phyloP scores from a whole-genome alignment of 30 jellyfish, hydroid and myxozoan species.

The Aurelia coerulea region DNA sequence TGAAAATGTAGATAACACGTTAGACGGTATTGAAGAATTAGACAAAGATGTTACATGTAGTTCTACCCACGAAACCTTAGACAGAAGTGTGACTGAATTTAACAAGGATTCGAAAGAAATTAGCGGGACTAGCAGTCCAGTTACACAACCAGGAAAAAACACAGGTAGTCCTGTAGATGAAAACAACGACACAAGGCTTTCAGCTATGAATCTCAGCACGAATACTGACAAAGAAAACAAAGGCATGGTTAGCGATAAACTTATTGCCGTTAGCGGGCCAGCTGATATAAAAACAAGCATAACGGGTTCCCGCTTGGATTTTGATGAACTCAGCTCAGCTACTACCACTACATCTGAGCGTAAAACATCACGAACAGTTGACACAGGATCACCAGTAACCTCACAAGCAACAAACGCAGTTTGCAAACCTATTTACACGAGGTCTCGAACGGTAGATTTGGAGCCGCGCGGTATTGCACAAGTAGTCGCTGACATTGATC shows the following conservation, averaged over 20 bases:
- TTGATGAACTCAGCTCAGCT: too few species aligned
- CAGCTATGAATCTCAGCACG: conserved; percentile 3
- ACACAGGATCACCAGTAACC: too few species aligned
- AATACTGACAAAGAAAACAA: background rate
- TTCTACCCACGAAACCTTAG: background rate
- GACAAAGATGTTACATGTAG: background rate
- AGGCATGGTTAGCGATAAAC: background rate
- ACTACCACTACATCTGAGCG: too few species aligned
- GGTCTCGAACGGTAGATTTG: conserved; percentile 55
- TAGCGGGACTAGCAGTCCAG: background rate
- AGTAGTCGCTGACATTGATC: conserved; percentile 69
- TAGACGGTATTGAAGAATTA: background rate
- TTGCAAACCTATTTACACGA: conserved; percentile 1
- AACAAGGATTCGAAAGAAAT: background rate
- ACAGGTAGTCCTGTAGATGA: background rate
- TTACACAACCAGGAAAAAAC: conserved; percentile 3
- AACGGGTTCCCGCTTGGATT: conserved; percentile 9
- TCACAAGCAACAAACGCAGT: too few species aligned
- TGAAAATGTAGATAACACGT: background rate
- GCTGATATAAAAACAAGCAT: conserved; percentile 41
- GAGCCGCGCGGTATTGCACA: conserved; percentile 75
- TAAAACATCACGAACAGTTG: background rate
- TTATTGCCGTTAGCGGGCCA: background rate
- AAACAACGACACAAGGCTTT: background rate
- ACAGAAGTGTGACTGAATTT: background rate